phyloP scores from a whole-genome alignment of 2,888 invertebrate genomes.

The Torymus aiolomorphi region DNA sequence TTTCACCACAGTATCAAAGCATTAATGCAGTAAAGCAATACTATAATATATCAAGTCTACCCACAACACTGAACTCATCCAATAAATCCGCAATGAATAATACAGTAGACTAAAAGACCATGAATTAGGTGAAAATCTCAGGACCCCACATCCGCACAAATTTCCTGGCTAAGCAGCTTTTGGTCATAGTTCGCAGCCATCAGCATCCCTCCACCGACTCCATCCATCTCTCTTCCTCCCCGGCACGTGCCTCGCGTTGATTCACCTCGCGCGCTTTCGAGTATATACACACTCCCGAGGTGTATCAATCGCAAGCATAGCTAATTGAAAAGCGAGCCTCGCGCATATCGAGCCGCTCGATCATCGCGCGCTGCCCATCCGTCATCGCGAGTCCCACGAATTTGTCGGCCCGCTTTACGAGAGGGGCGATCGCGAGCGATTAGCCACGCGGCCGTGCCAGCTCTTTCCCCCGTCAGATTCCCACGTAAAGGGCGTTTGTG shows the following conservation, averaged over 20 bases:
- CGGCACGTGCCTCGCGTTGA: slow-evolving; percentile 12
- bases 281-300: not conserved
- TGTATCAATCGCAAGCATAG: slow-evolving; percentile 25
- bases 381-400: slow-evolving; percentile 69
- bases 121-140: slow-evolving; percentile 6
- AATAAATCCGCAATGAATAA: too few relatives aligned
- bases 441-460: slow-evolving; percentile 64
- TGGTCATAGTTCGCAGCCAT: too few relatives aligned
- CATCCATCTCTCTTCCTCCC: too few relatives aligned
- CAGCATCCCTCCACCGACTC: too few relatives aligned
- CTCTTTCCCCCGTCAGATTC: slow-evolving; percentile 58
- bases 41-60: too few relatives aligned
- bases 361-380: slow-evolving; percentile 64
- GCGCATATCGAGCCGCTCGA: slow-evolving; percentile 63
- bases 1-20: too few relatives aligned
- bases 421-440: slow-evolving; percentile 69
- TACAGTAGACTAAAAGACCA: too few relatives aligned
- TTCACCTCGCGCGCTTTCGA: not conserved
- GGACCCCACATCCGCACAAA: not conserved
- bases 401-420: slow-evolving; percentile 67
- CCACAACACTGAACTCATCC: too few relatives aligned
- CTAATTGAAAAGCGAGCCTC: slow-evolving; percentile 59
- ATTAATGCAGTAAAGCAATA: too few relatives aligned
- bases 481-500: slow-evolving; percentile 42
- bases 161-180: too few relatives aligned